Evolutionary conservation across 1,140 invertebrate genomes (phyloP).

Genomic region (Scaptomyza hsui): DNA sequence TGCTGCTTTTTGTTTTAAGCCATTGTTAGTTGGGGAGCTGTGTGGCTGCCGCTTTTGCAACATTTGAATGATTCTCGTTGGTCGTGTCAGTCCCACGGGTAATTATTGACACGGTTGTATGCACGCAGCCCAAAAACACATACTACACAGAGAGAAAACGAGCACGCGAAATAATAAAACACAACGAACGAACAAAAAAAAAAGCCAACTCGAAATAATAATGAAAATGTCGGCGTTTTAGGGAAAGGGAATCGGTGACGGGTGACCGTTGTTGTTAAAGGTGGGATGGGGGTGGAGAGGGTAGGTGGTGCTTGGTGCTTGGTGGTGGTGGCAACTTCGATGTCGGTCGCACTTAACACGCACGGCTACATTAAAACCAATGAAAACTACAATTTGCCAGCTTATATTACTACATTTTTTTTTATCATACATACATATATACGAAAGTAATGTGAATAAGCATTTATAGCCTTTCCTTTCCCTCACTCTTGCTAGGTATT

Average conservation of each 20-base stretch:
- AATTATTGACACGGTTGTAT: conserved; percentile 84
- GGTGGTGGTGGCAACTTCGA: conserved; percentile 20
- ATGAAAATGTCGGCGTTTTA: conserved; percentile 74
- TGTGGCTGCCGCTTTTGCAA: conserved; percentile 69
- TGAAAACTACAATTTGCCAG: conserved; percentile 79
- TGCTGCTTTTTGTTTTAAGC: conserved; percentile 80
- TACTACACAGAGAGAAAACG: conserved; percentile 36
- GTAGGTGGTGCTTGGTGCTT: conserved; percentile 8
- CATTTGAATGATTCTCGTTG: conserved; percentile 83
- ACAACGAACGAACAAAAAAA: conserved; percentile 47
- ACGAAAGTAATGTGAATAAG: conserved; percentile 17
- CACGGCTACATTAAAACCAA: conserved; percentile 77
- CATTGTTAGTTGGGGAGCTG: conserved; percentile 67
- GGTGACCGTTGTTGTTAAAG: conserved; percentile 26
- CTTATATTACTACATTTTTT: conserved; percentile 72
- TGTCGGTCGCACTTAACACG: conserved; percentile 71
- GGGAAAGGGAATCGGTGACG: conserved; percentile 38
- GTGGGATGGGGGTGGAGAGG: background rate
- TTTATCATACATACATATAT: conserved; percentile 52
- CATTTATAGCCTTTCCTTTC: conserved; percentile 25
- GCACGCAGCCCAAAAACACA: conserved; percentile 79
- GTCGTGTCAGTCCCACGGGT: conserved; percentile 83
- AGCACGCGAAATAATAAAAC: conserved; percentile 11
- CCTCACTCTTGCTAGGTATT: conserved; percentile 30
- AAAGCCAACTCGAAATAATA: conserved; percentile 74